Percentiles rank a stretch among this genome's conserved stretches.
Evolutionary conservation across 1,140 invertebrate genomes (phyloP).

Genomic region (Amphibalanus amphitrite): DNA sequence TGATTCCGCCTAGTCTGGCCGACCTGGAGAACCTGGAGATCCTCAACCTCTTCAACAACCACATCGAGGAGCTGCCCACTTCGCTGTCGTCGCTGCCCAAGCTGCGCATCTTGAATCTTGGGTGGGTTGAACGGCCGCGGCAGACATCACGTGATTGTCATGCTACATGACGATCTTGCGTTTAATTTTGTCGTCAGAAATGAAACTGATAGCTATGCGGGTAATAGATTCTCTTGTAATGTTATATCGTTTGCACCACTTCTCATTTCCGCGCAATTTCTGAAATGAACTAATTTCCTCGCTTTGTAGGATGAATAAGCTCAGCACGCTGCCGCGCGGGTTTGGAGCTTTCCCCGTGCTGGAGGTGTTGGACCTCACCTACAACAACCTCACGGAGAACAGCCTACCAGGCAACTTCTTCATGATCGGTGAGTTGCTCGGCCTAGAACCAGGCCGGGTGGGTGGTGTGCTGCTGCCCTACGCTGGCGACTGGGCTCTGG

Average conservation of each 20-base stretch:
- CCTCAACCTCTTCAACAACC: conserved; percentile 91
- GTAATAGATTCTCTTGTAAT: not conserved
- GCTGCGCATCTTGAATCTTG: conserved; percentile 81
- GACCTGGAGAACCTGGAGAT: conserved; percentile 92
- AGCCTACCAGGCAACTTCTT: conserved; percentile 96
- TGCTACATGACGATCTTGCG: not conserved
- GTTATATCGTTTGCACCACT: no score
- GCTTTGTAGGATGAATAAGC: conserved; percentile 50
- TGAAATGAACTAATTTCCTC: no score
- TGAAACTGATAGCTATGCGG: not conserved
- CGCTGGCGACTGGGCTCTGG: no score
- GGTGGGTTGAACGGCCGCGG: conserved; percentile 33
- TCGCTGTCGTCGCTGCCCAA: conserved; percentile 88
- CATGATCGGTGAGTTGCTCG: conserved; percentile 68
- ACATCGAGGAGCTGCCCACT: conserved; percentile 81
- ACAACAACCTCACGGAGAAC: conserved; percentile 94
- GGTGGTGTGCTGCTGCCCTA: no score
- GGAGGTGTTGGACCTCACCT: conserved; percentile 92
- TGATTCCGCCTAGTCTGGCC: conserved; percentile 71
- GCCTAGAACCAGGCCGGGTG: no score
- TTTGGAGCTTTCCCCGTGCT: conserved; percentile 91
- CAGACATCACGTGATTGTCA: conserved; percentile 1
- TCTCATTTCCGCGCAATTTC: no score
- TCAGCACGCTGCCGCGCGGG: conserved; percentile 69
- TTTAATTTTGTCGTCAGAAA: no score